Evolutionary conservation across 1,140 invertebrate species (phyloP).

Genomic region (Helicorthomorpha holstii): DNA sequence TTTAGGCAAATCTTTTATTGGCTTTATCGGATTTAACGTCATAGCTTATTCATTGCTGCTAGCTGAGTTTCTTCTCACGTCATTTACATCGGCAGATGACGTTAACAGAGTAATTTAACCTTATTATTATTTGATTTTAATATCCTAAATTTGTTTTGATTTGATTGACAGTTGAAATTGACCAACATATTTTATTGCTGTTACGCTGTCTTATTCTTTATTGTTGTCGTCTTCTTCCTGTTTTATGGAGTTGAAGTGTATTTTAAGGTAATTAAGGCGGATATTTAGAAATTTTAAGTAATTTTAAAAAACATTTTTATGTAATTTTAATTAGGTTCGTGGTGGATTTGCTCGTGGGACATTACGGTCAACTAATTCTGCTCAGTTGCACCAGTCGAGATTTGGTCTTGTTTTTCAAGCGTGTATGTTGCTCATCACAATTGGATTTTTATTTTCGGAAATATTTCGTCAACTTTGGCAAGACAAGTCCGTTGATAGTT

Average conservation of each 20-base stretch:
- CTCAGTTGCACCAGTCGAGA: slow-evolving; percentile 73
- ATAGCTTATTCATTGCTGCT: slow-evolving; percentile 70
- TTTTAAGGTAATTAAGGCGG: slow-evolving; percentile 52
- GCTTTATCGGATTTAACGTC: slow-evolving; percentile 75
- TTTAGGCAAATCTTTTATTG: slow-evolving; percentile 81
- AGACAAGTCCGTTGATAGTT: slow-evolving; percentile 43
- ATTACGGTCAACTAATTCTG: slow-evolving; percentile 36
- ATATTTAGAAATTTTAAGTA: background rate
- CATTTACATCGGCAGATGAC: slow-evolving; percentile 12
- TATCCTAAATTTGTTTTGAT: too few relatives aligned
- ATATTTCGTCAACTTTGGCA: slow-evolving; percentile 83
- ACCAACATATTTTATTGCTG: slow-evolving; percentile 77
- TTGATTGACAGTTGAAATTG: slow-evolving; percentile 46
- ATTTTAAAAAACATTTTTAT: slow-evolving; percentile 1
- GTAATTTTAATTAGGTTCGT: slow-evolving; percentile 31
- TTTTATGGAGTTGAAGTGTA: slow-evolving; percentile 90
- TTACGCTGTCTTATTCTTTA: slow-evolving; percentile 73
- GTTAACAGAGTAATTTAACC: background rate
- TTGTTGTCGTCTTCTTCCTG: slow-evolving; percentile 81
- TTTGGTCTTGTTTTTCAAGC: slow-evolving; percentile 69
- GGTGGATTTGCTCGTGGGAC: slow-evolving; percentile 33
- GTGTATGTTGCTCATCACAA: slow-evolving; percentile 62
- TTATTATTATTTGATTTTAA: too few relatives aligned
- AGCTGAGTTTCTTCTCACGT: slow-evolving; percentile 56
- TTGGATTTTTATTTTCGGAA: slow-evolving; percentile 74